Conservation (phyloP, 1,140 invertebrate genomes). For the Akabosia matsudoensis region DNA sequence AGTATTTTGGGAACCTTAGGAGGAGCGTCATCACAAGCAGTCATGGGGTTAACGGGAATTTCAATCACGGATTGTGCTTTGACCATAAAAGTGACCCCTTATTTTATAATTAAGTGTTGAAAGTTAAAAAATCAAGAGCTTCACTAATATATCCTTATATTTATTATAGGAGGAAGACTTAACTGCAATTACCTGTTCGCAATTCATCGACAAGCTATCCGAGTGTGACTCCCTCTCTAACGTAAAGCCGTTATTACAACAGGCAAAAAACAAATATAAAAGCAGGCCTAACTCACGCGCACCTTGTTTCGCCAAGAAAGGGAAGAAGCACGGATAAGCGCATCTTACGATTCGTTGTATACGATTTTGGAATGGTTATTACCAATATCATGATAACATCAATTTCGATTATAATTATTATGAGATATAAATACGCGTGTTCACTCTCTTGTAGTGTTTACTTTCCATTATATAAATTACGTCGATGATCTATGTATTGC, state of each 20-base stretch:
- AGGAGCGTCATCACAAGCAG: not conserved
- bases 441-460: too few relatives aligned
- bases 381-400: not conserved
- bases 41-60: constrained; percentile 15
- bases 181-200: not conserved
- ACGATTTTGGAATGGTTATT: not conserved
- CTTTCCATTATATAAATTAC: too few relatives aligned
- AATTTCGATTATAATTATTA: too few relatives aligned
- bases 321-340: not conserved
- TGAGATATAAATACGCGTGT: too few relatives aligned
- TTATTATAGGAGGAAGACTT: not conserved
- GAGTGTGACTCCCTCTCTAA: not conserved
- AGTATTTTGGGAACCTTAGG: not conserved
- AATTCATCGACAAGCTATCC: not conserved
- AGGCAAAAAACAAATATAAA: not conserved
- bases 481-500: too few relatives aligned
- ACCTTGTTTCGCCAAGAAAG: not conserved
- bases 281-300: not conserved
- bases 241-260: not conserved
- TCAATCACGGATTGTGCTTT: constrained; percentile 10
- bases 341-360: not conserved
- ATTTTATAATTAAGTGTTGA: not conserved
- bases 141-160: not conserved
- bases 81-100: not conserved
- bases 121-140: too few relatives aligned